A percentile compares a stretch with the other conserved stretches of the same genome.
These are phyloP conservation scores for Tenodera sinensis DNA, from an alignment of 2,888 invertebrate species.

Conservation along the genomic window DNA sequence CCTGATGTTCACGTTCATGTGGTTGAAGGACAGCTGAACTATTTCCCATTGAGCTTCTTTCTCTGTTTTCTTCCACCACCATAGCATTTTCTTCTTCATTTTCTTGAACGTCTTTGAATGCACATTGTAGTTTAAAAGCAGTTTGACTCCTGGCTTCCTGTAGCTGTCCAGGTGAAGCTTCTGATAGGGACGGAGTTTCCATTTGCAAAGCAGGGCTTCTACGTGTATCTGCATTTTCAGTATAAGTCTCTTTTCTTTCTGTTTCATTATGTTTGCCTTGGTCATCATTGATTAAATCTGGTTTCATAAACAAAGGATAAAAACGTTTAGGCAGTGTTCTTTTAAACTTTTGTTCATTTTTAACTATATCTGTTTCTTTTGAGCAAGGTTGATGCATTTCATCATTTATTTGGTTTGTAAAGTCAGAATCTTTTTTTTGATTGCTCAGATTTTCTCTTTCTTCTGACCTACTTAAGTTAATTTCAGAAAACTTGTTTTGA, in stretches of 20 bases:
- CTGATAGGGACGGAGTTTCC: not conserved
- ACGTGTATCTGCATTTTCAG: too few species aligned
- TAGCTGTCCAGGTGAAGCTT: not conserved
- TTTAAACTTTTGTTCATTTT: not conserved
- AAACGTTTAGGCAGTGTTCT: slow-evolving; percentile 11
- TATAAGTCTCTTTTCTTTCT: not conserved
- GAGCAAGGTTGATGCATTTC: not conserved
- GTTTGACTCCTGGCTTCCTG: not conserved
- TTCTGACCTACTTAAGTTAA: not conserved
- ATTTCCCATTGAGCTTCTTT: not conserved
- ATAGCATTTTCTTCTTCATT: not conserved
- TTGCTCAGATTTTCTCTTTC: not conserved
- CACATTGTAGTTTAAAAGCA: not conserved
- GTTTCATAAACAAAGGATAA: slow-evolving; percentile 16
- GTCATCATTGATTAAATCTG: not conserved
- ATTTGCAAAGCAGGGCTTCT: not conserved
- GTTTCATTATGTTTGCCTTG: not conserved
- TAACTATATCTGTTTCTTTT: not conserved
- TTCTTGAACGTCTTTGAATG: not conserved
- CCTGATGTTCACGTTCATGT: not conserved
- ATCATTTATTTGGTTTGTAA: not conserved
- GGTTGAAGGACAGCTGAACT: not conserved
- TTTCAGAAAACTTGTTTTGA: not conserved
- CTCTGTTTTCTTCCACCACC: not conserved
- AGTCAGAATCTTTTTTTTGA: not conserved